Percentiles rank a stretch among this genome's conserved stretches.
Evolutionary conservation across 2,888 invertebrate genomes (phyloP).

Genomic region (Leptinotarsa rubiginosa): DNA sequence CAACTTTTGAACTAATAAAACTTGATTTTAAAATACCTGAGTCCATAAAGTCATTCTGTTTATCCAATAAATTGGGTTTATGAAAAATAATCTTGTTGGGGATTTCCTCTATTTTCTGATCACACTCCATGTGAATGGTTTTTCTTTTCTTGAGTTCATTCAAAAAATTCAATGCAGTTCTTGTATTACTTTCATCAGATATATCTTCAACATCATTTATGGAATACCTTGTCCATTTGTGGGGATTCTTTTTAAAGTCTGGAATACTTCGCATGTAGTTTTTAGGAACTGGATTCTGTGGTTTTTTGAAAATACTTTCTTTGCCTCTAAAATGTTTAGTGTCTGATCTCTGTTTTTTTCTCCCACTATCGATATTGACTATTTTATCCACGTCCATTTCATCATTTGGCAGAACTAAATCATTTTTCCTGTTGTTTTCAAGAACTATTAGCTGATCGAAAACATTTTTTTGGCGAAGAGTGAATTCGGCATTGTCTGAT

Average conservation of each 20-base stretch:
- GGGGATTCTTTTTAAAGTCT: slow-evolving; percentile 78
- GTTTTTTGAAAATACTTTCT: slow-evolving; percentile 85
- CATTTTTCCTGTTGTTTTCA: slow-evolving; percentile 67
- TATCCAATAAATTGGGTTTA: slow-evolving; percentile 46
- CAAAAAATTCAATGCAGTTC: slow-evolving; percentile 83
- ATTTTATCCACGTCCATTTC: slow-evolving; percentile 46
- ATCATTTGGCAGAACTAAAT: slow-evolving; percentile 16
- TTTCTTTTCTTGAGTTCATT: slow-evolving; percentile 71
- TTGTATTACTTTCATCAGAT: slow-evolving; percentile 81
- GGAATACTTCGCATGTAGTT: slow-evolving; percentile 65
- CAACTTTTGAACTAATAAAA: slow-evolving; percentile 76
- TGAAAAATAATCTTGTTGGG: slow-evolving; percentile 60
- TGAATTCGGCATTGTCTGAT: slow-evolving; percentile 61
- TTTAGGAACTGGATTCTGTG: slow-evolving; percentile 73
- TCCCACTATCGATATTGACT: slow-evolving; percentile 27
- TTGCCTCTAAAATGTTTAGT: slow-evolving; percentile 75
- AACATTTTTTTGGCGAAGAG: slow-evolving; percentile 75
- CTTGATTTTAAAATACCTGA: slow-evolving; percentile 65
- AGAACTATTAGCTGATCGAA: slow-evolving; percentile 75
- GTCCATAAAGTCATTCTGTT: slow-evolving; percentile 35
- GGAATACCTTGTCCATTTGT: slow-evolving; percentile 85
- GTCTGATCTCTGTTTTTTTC: slow-evolving; percentile 64
- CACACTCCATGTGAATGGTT: slow-evolving; percentile 40
- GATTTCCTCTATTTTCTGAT: slow-evolving; percentile 45
- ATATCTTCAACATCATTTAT: slow-evolving; percentile 85